These are phyloP conservation scores for Oeneis ivallda DNA, from an alignment of 2,888 invertebrate species.

Conservation along the genomic window DNA sequence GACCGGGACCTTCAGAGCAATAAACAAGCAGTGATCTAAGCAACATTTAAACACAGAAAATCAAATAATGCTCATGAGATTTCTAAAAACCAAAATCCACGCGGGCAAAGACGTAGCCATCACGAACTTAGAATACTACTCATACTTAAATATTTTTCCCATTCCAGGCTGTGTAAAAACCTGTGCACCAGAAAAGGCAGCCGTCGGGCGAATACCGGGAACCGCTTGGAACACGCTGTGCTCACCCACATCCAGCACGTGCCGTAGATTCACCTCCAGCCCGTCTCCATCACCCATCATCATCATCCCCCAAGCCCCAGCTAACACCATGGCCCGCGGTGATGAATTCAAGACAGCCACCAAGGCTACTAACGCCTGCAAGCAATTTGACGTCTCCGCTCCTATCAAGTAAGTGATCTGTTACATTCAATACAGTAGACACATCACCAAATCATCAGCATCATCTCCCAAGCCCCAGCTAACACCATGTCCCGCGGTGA, in stretches of 20 bases:
- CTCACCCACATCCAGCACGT: conserved; percentile 93
- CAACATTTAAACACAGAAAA: too few species aligned
- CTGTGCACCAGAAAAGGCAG: conserved; percentile 91
- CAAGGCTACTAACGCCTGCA: conserved; percentile 71
- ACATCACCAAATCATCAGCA: conserved; percentile 46
- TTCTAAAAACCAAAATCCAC: too few species aligned
- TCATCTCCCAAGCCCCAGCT: conserved; percentile 51
- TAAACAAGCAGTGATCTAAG: too few species aligned
- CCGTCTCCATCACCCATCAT: conserved; percentile 55
- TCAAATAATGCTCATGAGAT: too few species aligned
- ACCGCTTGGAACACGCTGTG: conserved; percentile 91
- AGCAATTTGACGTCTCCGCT: conserved; percentile 66
- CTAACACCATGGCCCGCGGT: conserved; percentile 71
- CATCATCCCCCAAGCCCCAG: conserved; percentile 54
- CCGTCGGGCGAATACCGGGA: conserved; percentile 91
- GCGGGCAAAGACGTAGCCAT: too few species aligned
- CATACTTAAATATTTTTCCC: conserved; percentile 22
- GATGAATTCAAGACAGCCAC: conserved; percentile 74
- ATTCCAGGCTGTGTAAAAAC: conserved; percentile 89
- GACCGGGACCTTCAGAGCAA: too few species aligned
- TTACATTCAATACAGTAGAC: not conserved
- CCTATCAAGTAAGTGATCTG: conserved; percentile 64
- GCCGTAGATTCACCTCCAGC: conserved; percentile 82
- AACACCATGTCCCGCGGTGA: conserved; percentile 75
- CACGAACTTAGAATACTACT: not conserved